These are phyloP conservation scores for Digitonthophagus gazella DNA, from an alignment of 2,888 invertebrate genomes.

Conservation along the genomic window DNA sequence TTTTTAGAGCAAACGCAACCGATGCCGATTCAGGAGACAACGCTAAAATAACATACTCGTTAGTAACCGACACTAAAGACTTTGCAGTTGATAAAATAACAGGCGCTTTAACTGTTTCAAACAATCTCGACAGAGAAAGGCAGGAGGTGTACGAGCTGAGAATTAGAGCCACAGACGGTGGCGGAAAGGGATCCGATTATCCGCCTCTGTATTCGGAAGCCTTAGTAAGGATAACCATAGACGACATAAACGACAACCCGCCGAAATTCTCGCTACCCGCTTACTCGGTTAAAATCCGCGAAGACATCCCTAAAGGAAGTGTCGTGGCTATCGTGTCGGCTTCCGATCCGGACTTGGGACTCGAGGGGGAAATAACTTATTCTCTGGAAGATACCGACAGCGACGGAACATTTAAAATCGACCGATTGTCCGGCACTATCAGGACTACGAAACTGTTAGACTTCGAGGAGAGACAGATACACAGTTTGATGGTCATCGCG, in stretches of 20 bases:
- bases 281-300: slow-evolving; percentile 79
- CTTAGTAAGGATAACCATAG: slow-evolving; percentile 74
- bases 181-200: slow-evolving; percentile 56
- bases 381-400: slow-evolving; percentile 70
- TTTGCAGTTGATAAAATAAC: slow-evolving; percentile 75
- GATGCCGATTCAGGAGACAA: slow-evolving; percentile 84
- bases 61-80: slow-evolving; percentile 73
- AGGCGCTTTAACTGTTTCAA: slow-evolving; percentile 75
- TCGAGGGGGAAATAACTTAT: slow-evolving; percentile 79
- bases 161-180: slow-evolving; percentile 76
- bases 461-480: slow-evolving; percentile 86
- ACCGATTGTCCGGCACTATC: slow-evolving; percentile 81
- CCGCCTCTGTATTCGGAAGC: slow-evolving; percentile 76
- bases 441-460: slow-evolving; percentile 76
- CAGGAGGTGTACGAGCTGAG: slow-evolving; percentile 77
- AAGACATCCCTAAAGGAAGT: slow-evolving; percentile 86
- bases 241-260: slow-evolving; percentile 89
- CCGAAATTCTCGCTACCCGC: slow-evolving; percentile 76
- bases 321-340: slow-evolving; percentile 82
- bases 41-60: slow-evolving; percentile 69
- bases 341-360: slow-evolving; percentile 82
- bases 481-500: slow-evolving; percentile 82
- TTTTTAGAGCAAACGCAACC: slow-evolving; percentile 79
- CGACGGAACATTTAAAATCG: slow-evolving; percentile 77
- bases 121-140: slow-evolving; percentile 80